These are phyloP conservation scores for Galagoides demidoff DNA, from an alignment of 2,797 vertebrate genomes.

Conservation along the genomic window DNA sequence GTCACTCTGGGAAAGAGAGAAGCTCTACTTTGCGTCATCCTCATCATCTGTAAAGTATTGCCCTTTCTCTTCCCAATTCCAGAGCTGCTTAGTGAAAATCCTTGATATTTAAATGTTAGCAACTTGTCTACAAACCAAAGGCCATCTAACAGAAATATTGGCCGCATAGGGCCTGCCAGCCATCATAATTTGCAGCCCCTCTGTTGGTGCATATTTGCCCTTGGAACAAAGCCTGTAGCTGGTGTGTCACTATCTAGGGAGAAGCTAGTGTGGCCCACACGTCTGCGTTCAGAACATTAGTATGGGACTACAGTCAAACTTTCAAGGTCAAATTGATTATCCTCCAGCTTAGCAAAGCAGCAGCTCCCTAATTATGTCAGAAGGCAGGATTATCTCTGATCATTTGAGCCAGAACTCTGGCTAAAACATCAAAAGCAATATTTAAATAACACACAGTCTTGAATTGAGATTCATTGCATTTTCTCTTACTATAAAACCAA, in stretches of 20 bases:
- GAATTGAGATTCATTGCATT: constrained; percentile 57
- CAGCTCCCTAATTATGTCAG: constrained; percentile 70
- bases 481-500: constrained; percentile 45
- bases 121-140: constrained; percentile 16
- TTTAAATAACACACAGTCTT: constrained; percentile 61
- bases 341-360: constrained; percentile 51
- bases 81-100: neutral
- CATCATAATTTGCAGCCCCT: neutral
- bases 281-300: neutral
- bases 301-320: constrained; percentile 36
- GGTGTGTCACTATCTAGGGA: neutral
- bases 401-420: constrained; percentile 56
- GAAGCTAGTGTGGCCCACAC: neutral
- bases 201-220: neutral
- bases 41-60: neutral
- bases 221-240: neutral
- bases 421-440: constrained; percentile 76
- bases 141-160: neutral
- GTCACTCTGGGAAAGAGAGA: neutral
- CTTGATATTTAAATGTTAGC: constrained; percentile 41
- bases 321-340: constrained; percentile 76
- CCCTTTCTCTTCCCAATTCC: neutral
- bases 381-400: constrained; percentile 77
- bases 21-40: neutral
- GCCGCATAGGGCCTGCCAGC: neutral